phyloP scores from a whole-genome alignment of 2,888 invertebrate genomes.

The Macrosiphum euphorbiae region DNA sequence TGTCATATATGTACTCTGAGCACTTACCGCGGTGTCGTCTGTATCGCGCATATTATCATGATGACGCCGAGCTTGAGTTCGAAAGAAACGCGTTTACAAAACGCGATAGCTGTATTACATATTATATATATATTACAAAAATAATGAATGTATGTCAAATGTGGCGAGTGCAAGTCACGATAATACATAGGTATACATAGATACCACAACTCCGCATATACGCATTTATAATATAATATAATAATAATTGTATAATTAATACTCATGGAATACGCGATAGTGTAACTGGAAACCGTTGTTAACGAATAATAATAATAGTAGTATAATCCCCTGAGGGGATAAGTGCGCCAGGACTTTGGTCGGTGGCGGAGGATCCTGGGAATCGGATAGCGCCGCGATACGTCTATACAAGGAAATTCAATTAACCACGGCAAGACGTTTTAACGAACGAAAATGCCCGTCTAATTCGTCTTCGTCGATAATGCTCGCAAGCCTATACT shows the following conservation, averaged over 20 bases:
- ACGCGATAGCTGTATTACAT: not conserved
- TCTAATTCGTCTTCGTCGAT: constrained; percentile 43
- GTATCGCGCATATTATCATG: not conserved
- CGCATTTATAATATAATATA: constrained; percentile 10
- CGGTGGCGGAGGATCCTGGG: not conserved
- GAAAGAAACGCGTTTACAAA: not conserved
- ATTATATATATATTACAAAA: not conserved
- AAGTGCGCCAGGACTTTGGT: not conserved
- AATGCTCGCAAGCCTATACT: not conserved
- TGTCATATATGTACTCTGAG: not conserved
- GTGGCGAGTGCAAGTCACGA: not conserved
- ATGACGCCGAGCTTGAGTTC: not conserved
- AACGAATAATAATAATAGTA: constrained; percentile 19
- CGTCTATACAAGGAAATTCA: constrained; percentile 60
- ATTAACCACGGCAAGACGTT: constrained; percentile 49
- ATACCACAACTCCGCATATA: not conserved
- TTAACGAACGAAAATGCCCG: constrained; percentile 44
- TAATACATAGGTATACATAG: not conserved
- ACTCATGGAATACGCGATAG: not conserved
- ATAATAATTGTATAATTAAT: not conserved
- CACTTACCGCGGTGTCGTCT: not conserved
- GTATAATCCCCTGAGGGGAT: not conserved
- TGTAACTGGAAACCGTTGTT: constrained; percentile 41
- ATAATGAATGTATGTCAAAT: not conserved
- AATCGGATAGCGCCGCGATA: constrained; percentile 32